Evolutionary conservation across 64 coral and sea anemone genomes (phyloP).

Genomic region (Montipora cactus): DNA sequence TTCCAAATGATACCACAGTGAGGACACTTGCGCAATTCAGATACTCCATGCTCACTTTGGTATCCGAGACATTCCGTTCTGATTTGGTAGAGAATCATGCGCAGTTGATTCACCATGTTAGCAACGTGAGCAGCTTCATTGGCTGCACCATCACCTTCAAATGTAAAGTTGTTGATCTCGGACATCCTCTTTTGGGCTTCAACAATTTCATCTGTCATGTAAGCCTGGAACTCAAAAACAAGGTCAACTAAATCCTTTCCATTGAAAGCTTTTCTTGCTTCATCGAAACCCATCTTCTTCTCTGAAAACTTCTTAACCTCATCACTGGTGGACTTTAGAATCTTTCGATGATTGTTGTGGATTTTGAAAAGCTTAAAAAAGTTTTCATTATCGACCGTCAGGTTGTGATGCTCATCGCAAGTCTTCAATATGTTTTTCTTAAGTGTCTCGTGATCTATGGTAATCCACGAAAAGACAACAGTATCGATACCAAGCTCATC

Average conservation of each 20-base stretch:
- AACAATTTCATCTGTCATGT: slow-evolving; percentile 48
- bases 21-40: slow-evolving; percentile 34
- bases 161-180: slow-evolving; percentile 48
- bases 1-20: slow-evolving; percentile 7
- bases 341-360: slow-evolving; percentile 27
- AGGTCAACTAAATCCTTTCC: slow-evolving; percentile 57
- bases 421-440: neutral
- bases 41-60: slow-evolving; percentile 45
- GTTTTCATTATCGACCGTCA: slow-evolving; percentile 3
- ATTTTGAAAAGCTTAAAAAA: slow-evolving; percentile 37
- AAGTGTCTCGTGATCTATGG: neutral
- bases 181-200: slow-evolving; percentile 59
- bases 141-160: slow-evolving; percentile 54
- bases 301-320: slow-evolving; percentile 25
- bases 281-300: slow-evolving; percentile 27
- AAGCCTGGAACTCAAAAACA: neutral
- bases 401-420: neutral
- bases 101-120: slow-evolving; percentile 69
- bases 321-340: slow-evolving; percentile 29
- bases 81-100: slow-evolving; percentile 42
- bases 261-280: slow-evolving; percentile 32
- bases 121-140: slow-evolving; percentile 57
- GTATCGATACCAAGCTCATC: slow-evolving; percentile 50
- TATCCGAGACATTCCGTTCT: slow-evolving; percentile 57
- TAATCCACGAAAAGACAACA: slow-evolving; percentile 37